These are phyloP conservation scores for Sebastolobus altivelis DNA, from an alignment of 2,797 vertebrate genomes.

Conservation along the genomic window DNA sequence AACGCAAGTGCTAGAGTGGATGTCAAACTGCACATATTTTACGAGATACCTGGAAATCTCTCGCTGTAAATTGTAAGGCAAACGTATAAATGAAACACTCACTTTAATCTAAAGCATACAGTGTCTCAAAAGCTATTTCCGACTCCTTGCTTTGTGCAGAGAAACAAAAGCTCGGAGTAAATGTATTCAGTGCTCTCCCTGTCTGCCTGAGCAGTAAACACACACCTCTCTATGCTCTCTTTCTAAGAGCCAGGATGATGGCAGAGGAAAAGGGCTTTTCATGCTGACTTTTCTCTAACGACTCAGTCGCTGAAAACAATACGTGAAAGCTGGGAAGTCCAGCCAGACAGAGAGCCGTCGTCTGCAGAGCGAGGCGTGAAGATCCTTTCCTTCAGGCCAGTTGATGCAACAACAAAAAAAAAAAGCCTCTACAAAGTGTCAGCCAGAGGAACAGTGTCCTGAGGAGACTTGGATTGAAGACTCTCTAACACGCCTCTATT, in stretches of 20 bases:
- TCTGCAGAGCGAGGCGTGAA: constrained; percentile 10
- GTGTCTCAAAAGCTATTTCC: constrained; percentile 23
- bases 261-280: constrained; percentile 49
- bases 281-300: constrained; percentile 45
- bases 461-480: constrained; percentile 45
- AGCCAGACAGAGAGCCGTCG: constrained; percentile 43
- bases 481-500: constrained; percentile 22
- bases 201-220: constrained; percentile 43
- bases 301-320: constrained; percentile 49
- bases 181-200: constrained; percentile 20
- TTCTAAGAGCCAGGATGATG: constrained; percentile 34
- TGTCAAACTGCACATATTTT: constrained; percentile 16
- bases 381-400: constrained; percentile 31
- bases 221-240: constrained; percentile 36
- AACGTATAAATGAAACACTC: constrained; percentile 12
- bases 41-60: not conserved
- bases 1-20: constrained; percentile 9
- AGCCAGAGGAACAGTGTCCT: constrained; percentile 29
- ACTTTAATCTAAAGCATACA: constrained; percentile 31
- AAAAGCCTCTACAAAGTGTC: constrained; percentile 38
- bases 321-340: constrained; percentile 48
- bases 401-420: constrained; percentile 34
- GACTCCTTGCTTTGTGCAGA: constrained; percentile 5
- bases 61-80: not conserved
- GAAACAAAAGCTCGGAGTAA: constrained; percentile 36